These are phyloP conservation scores for Clavelina lepadiformis DNA, from an alignment of 23 tunicate genomes.

Conservation along the genomic window DNA sequence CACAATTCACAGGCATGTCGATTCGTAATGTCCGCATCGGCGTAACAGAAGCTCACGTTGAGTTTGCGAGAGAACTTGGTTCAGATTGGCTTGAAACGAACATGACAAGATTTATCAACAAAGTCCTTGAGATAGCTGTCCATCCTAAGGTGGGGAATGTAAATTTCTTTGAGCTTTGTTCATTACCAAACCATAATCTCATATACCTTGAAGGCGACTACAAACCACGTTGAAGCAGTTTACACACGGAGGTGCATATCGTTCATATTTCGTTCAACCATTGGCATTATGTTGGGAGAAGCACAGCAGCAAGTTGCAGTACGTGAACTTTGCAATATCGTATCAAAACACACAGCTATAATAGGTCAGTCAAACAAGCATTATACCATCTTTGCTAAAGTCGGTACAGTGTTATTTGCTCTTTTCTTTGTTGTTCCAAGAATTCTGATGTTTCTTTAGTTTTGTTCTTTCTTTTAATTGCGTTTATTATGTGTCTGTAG, in stretches of 20 bases:
- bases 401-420: too few relatives aligned
- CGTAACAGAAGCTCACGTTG: constrained; percentile 85
- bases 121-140: constrained; percentile 68
- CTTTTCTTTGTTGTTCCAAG: too few relatives aligned
- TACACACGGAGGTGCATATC: constrained; percentile 78
- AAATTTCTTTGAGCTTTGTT: neutral
- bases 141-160: constrained; percentile 67
- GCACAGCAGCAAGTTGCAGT: constrained; percentile 84
- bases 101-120: constrained; percentile 54
- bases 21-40: constrained; percentile 71
- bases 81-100: constrained; percentile 77
- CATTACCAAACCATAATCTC: neutral
- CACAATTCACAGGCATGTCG: constrained; percentile 24
- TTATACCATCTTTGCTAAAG: too few relatives aligned
- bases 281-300: constrained; percentile 75
- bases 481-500: too few relatives aligned
- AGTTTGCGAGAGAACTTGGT: constrained; percentile 69
- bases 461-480: neutral
- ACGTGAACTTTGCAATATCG: constrained; percentile 54
- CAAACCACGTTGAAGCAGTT: constrained; percentile 86
- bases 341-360: constrained; percentile 49
- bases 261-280: constrained; percentile 61
- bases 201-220: constrained; percentile 45
- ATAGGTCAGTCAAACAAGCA: constrained; percentile 71
- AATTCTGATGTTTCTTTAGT: too few relatives aligned